Evolutionary conservation across 2,888 invertebrate species (phyloP), one percentile per base, ranked within the genome.

Genomic region (Apamea anceps): DNA sequence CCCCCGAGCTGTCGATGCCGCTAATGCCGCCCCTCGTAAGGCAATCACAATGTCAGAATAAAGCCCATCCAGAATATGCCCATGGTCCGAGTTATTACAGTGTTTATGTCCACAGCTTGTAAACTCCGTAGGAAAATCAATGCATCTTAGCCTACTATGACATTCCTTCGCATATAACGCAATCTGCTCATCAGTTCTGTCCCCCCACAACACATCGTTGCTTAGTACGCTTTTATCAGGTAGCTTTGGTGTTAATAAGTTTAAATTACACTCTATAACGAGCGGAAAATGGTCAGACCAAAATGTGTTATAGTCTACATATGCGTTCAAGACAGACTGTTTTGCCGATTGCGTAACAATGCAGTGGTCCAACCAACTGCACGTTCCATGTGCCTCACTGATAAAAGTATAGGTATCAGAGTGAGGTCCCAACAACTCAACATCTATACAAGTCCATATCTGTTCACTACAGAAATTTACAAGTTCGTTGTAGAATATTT

Each of bases 401-500:
- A 51, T 51, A 51, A 18, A 51, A 21, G 18, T 51, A 51, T 51
- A 51, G 5, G 51, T 51, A 51, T 51, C 51, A 51, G 15, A 51
- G 51, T 15, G 15, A 51, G 5, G 15, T 51, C 79, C 79, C 18
- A 79, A 18, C 21, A 75, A n/a, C 28, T 71, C 75, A 15, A 75
- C 32, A 66, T 79, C 75, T 0, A 48, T 48, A 80, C 77, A 77
- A 57, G 32, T n/a, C 80, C 68, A 80, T 6, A 63, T 15, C 21
- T 73, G 63, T 4, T 80, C 80, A 15, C 18, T 32, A 77, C 77
- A 80, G 25, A 57, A 66, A 32, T 65, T 32, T 18, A 57, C 21
- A 51, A 80, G 37, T 48, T 80, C 77, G 37, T 66, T 65, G 42
- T 28, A 70, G 73, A 79, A 79, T n/a, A 66, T 48, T 37, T 60